Evolutionary conservation across 2,113 vertebrate species (phyloP), one percentile per base, ranked within the genome.

Genomic region (Ifrita kowaldi): DNA sequence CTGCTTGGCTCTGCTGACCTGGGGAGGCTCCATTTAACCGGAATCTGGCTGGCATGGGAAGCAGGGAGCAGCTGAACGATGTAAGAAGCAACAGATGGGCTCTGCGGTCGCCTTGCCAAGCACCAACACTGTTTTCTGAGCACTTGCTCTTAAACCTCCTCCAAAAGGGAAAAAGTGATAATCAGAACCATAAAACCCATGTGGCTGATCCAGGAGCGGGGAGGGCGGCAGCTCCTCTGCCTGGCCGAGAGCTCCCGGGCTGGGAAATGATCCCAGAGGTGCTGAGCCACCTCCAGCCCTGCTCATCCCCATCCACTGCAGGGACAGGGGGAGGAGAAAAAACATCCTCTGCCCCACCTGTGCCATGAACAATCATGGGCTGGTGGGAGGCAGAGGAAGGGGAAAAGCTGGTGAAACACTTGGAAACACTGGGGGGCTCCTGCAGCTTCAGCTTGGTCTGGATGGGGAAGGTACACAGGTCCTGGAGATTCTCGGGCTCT

Each of bases 1-100:
- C 90, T 8, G 17, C 82, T 84, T 84, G 81, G 95, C 93, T 95
- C 90, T 53, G 24, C 0, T 90, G 95, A 93, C 93, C 93, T 44
- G 33, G 78, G n/a, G 75, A 95, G 90, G 76, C 91, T 93, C 76
- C 86, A 9, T 87, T 94, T 85, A 84, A 41, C 90, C 84, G 87
- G 64, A 95, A 85, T 60, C 89, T 81, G 89, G 92, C 91, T 97
- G 96, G 96, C 92, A 96, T 14, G 44, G 78, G 84, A 84, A 93
- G 93, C 86, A 42, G 84, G 71, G 84, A 89, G 84, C 95, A 92
- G 88, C 86, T 90, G 88, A 73, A 74, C 92, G 64, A 70, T 32
- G 46, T 64, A 89, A 94, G 92, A 57, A 92, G 95, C 89, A 97
- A 90, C 97, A 97, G 96, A 97, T 96, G 96, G 93, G 95, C 87